Percentiles rank a stretch among this genome's conserved stretches.
Evolutionary conservation across 53 echinoderm and acorn worm species (phyloP).

Genomic region (Hippasteria phrygiana): DNA sequence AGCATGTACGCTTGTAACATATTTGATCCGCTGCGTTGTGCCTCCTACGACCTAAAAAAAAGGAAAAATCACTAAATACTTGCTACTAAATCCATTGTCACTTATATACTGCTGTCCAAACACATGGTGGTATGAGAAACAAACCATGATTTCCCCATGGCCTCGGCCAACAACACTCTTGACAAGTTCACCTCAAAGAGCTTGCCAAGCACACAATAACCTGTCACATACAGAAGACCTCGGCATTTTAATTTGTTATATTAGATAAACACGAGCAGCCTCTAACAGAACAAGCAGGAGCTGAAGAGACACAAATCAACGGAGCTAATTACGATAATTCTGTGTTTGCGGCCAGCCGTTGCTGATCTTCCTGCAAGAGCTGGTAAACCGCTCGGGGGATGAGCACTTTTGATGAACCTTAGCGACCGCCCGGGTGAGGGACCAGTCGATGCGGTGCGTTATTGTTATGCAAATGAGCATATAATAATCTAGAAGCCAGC

Average conservation of each 20-base stretch:
- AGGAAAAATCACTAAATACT: too few relatives aligned
- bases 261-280: constrained; percentile 28
- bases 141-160: background rate
- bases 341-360: constrained; percentile 19
- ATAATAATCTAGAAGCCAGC: constrained; percentile 12
- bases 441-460: background rate
- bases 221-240: background rate
- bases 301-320: constrained; percentile 26
- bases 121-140: background rate
- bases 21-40: too few relatives aligned
- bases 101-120: background rate
- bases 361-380: background rate
- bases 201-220: background rate
- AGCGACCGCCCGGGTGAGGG: background rate
- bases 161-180: background rate
- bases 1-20: too few relatives aligned
- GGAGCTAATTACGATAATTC: constrained; percentile 45
- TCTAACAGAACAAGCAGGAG: background rate
- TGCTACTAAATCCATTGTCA: too few relatives aligned
- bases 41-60: too few relatives aligned
- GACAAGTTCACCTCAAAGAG: background rate
- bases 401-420: background rate
- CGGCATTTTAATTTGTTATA: constrained; percentile 11
- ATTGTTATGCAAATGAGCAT: constrained; percentile 60
- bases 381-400: background rate